phyloP scores from a whole-genome alignment of 92 coral and sea anemone genomes.

The Scolanthus callimorphus region DNA sequence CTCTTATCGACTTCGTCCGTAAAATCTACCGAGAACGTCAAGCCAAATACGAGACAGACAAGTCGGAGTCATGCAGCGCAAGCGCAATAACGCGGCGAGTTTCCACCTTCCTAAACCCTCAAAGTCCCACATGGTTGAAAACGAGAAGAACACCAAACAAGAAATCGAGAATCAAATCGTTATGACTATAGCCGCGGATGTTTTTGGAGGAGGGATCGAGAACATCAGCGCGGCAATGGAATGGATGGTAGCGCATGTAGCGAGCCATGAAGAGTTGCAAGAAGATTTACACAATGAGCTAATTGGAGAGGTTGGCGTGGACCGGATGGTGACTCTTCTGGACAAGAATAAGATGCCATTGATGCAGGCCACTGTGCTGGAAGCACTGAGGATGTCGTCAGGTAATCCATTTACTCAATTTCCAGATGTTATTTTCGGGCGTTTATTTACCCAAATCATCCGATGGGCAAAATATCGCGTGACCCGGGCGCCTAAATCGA shows the following conservation, averaged over 20 bases:
- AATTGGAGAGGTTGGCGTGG: constrained; percentile 50
- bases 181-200: constrained; percentile 40
- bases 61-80: not conserved
- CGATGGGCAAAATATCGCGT: too few species aligned
- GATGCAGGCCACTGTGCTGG: constrained; percentile 83
- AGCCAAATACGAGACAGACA: not conserved
- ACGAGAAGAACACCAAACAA: not conserved
- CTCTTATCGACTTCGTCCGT: constrained; percentile 52
- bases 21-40: constrained; percentile 13
- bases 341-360: constrained; percentile 77
- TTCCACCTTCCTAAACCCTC: not conserved
- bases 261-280: constrained; percentile 49
- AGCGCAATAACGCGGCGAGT: not conserved
- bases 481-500: too few species aligned
- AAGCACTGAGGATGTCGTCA: constrained; percentile 56
- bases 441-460: too few species aligned
- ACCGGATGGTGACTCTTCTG: constrained; percentile 42
- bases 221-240: constrained; percentile 55
- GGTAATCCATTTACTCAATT: too few species aligned
- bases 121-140: not conserved
- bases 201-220: constrained; percentile 78
- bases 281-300: constrained; percentile 67
- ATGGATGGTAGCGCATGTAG: constrained; percentile 74
- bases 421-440: too few species aligned
- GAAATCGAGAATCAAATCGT: not conserved